phyloP scores from a whole-genome alignment of 92 coral and sea anemone species.

The Paragorgia papillata region DNA sequence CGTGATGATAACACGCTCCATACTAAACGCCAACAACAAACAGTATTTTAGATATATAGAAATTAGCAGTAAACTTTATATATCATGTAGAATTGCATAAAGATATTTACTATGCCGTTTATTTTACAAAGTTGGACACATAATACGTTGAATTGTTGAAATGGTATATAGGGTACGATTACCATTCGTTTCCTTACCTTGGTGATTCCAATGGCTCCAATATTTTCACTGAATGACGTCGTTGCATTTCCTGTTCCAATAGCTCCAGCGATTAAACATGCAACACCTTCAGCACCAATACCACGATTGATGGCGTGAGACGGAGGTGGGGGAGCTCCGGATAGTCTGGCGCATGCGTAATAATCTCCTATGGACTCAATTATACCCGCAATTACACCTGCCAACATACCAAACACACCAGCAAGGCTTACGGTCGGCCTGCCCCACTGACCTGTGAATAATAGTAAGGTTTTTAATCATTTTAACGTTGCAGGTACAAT shows the following conservation, averaged over 20 bases:
- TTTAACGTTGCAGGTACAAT: too few relatives aligned
- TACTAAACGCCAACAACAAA: too few relatives aligned
- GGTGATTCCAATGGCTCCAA: conserved; percentile 65
- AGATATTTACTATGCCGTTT: too few relatives aligned
- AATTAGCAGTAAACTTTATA: too few relatives aligned
- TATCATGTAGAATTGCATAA: too few relatives aligned
- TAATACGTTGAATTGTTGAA: too few relatives aligned
- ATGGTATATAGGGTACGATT: too few relatives aligned
- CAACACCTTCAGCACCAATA: conserved; percentile 69
- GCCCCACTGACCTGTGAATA: conserved; percentile 72
- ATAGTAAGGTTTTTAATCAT: too few relatives aligned
- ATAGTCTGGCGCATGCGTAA: conserved; percentile 79
- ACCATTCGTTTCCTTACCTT: conserved; percentile 11
- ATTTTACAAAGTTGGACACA: too few relatives aligned
- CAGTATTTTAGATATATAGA: too few relatives aligned
- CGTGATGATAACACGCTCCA: too few relatives aligned
- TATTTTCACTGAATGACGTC: conserved; percentile 75
- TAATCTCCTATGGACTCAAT: conserved; percentile 79
- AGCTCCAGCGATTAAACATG: conserved; percentile 66
- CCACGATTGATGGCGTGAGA: conserved; percentile 75
- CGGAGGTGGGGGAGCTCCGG: conserved; percentile 82
- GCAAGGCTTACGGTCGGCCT: conserved; percentile 67
- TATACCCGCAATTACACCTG: conserved; percentile 71
- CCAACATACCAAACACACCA: conserved; percentile 70
- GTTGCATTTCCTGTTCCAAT: conserved; percentile 77